These are phyloP conservation scores for Stenodema calcarata DNA, from an alignment of 2,888 invertebrate species.

Conservation along the genomic window DNA sequence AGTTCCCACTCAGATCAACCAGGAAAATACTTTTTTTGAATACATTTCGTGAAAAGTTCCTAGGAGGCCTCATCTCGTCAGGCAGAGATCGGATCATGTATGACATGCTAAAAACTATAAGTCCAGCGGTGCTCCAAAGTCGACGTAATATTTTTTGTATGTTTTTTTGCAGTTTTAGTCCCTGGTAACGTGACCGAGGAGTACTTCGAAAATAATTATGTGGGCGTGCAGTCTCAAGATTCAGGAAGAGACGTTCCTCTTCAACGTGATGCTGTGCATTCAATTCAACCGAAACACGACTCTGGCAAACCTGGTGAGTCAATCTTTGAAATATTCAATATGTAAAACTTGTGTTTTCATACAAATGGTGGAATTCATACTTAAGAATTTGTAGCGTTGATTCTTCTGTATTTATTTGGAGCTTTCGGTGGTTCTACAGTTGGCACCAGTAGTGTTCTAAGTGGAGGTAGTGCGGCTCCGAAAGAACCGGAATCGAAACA, in stretches of 20 bases:
- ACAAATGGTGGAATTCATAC: no score
- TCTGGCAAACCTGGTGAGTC: conserved; percentile 57
- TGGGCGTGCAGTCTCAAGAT: conserved; percentile 62
- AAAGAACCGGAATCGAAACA: conserved; percentile 54
- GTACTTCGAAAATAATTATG: conserved; percentile 63
- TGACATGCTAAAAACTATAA: no score
- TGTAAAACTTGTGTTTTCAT: no score
- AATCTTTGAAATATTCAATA: background rate
- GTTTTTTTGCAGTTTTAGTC: conserved; percentile 65
- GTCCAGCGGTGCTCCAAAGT: no score
- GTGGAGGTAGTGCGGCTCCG: conserved; percentile 25
- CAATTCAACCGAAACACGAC: conserved; percentile 67
- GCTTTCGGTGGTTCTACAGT: background rate
- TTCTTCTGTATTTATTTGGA: no score
- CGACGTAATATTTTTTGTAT: background rate
- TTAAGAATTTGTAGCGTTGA: no score
- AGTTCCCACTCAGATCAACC: no score
- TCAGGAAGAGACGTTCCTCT: conserved; percentile 69
- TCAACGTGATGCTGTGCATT: conserved; percentile 74
- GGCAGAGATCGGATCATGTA: no score
- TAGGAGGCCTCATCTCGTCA: no score
- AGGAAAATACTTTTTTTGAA: no score
- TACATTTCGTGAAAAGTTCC: no score
- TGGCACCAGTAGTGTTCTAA: conserved; percentile 30
- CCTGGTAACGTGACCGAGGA: conserved; percentile 71